Evolutionary conservation across 2,113 vertebrate genomes (phyloP).

Genomic region (Athene noctua): DNA sequence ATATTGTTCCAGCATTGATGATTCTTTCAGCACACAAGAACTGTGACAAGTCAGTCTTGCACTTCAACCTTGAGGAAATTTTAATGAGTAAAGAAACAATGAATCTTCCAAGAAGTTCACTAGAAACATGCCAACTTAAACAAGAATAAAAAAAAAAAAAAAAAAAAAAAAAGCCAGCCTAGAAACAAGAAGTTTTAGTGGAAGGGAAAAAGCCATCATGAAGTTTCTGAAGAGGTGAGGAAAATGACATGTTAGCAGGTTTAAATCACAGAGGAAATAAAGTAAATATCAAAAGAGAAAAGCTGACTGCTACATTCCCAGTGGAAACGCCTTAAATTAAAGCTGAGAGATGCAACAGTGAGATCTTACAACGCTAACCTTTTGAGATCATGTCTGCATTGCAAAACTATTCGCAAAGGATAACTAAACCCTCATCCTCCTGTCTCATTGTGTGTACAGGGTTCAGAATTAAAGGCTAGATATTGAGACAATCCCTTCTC

Average conservation of each 20-base stretch:
- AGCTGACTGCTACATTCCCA: not conserved
- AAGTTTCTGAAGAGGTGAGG: conserved; percentile 3
- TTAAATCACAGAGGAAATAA: conserved; percentile 48
- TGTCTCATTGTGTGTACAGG: not conserved
- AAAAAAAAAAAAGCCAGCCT: not conserved
- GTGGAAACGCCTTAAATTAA: conserved; percentile 35
- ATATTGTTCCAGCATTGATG: not conserved
- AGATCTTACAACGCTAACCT: conserved; percentile 2
- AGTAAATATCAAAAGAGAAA: conserved; percentile 48
- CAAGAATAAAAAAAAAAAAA: not conserved
- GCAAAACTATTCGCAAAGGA: not conserved
- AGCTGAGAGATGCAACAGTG: not conserved
- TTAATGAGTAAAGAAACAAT: not conserved
- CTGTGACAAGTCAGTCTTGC: not conserved
- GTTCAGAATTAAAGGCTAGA: not conserved
- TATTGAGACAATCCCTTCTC: not conserved
- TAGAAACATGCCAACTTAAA: not conserved
- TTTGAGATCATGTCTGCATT: conserved; percentile 11
- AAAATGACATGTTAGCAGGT: conserved; percentile 8
- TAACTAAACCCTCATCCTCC: not conserved
- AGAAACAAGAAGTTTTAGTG: not conserved
- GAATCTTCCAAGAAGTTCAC: not conserved
- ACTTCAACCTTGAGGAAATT: not conserved
- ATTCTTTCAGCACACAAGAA: not conserved
- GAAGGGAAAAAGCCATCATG: not conserved